These are phyloP conservation scores for Ctenicera cuprea DNA, from an alignment of 2,888 invertebrate genomes.

Conservation along the genomic window DNA sequence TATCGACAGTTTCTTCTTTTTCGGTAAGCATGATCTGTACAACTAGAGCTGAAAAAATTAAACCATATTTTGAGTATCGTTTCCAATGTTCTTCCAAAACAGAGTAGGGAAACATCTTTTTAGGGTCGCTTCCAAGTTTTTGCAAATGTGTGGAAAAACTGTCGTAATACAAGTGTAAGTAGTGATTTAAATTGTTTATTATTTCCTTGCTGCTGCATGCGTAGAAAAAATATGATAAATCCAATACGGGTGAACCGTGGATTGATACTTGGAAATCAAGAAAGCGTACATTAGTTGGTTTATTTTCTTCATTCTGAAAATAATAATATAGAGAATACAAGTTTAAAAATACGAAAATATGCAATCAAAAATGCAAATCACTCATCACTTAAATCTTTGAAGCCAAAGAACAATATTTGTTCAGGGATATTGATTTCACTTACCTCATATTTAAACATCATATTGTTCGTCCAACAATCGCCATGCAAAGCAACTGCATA, in stretches of 20 bases:
- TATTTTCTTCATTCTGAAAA: neutral
- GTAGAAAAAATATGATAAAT: conserved; percentile 61
- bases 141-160: conserved; percentile 54
- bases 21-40: too few species aligned
- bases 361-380: too few species aligned
- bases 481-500: conserved; percentile 52
- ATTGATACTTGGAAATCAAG: conserved; percentile 62
- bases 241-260: conserved; percentile 56
- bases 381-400: too few species aligned
- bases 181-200: conserved; percentile 55
- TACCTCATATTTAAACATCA: conserved; percentile 52
- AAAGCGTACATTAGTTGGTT: conserved; percentile 58
- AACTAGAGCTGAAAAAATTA: too few species aligned
- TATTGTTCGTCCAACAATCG: conserved; percentile 58
- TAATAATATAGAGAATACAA: too few species aligned
- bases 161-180: conserved; percentile 59
- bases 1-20: too few species aligned
- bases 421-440: neutral
- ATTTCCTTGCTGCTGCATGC: conserved; percentile 53
- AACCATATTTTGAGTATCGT: conserved; percentile 44
- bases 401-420: too few species aligned
- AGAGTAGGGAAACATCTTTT: conserved; percentile 55
- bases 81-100: conserved; percentile 45
- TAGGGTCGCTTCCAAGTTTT: conserved; percentile 58
- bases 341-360: too few species aligned